These are phyloP conservation scores for Prochilodus magdalenae DNA, from an alignment of 2,113 vertebrate genomes.

Conservation along the genomic window DNA sequence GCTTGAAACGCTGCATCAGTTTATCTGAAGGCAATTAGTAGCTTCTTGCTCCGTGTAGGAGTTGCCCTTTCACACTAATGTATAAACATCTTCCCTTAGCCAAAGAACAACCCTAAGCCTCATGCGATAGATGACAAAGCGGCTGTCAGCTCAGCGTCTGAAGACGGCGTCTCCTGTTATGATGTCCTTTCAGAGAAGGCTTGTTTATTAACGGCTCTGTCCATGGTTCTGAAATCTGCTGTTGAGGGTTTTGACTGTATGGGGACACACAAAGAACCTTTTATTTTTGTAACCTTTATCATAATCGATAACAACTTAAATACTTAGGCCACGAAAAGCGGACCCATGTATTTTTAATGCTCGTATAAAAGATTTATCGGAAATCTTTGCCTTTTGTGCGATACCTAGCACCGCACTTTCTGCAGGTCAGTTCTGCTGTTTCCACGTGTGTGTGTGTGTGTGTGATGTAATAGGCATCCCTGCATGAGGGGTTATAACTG, in stretches of 20 bases:
- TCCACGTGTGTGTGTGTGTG: slow-evolving; percentile 44
- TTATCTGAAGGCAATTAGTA: slow-evolving; percentile 53
- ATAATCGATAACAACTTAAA: slow-evolving; percentile 27
- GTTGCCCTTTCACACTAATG: slow-evolving; percentile 44
- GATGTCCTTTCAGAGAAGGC: background rate
- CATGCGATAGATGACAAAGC: background rate
- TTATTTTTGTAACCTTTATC: slow-evolving; percentile 13
- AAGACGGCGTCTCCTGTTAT: background rate
- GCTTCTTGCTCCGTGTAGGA: slow-evolving; percentile 40
- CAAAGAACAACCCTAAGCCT: slow-evolving; percentile 2
- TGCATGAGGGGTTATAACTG: slow-evolving; percentile 40
- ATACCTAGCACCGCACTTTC: slow-evolving; percentile 8
- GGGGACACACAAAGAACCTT: background rate
- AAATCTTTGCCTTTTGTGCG: slow-evolving; percentile 24
- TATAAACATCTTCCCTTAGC: slow-evolving; percentile 14
- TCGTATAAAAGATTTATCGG: slow-evolving; percentile 47
- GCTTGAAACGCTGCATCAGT: slow-evolving; percentile 48
- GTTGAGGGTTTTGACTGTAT: slow-evolving; percentile 32
- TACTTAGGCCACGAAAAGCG: background rate
- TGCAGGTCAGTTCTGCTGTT: background rate
- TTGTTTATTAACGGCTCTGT: background rate
- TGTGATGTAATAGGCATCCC: slow-evolving; percentile 45
- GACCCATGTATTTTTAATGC: slow-evolving; percentile 35
- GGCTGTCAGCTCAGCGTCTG: background rate
- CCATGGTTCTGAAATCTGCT: background rate